Evolutionary conservation across 2,113 vertebrate genomes (phyloP).

Genomic region (Neodon shergylaensis): DNA sequence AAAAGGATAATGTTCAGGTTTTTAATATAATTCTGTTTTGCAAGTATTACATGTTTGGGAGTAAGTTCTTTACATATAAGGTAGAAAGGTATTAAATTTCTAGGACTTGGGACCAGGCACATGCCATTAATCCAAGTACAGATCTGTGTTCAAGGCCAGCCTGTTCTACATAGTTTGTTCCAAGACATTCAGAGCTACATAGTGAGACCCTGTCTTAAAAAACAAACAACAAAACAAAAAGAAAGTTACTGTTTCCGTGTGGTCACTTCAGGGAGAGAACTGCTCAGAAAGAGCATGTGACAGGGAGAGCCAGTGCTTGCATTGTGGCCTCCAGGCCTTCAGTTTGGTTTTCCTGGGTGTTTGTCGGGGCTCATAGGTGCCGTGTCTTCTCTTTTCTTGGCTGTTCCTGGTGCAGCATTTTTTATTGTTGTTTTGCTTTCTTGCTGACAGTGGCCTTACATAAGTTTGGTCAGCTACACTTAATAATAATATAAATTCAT

Average conservation of each 20-base stretch:
- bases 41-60: conserved; percentile 4
- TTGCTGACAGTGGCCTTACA: background rate
- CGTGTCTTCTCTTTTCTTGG: background rate
- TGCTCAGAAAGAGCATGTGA: background rate
- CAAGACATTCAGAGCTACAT: background rate
- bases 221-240: background rate
- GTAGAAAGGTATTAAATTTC: background rate
- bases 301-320: background rate
- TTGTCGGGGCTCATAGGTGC: background rate
- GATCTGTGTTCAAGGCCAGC: background rate
- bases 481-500: conserved; percentile 10
- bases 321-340: background rate
- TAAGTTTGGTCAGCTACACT: conserved; percentile 17
- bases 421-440: background rate
- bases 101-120: background rate
- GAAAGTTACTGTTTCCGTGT: background rate
- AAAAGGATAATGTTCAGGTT: conserved; percentile 1
- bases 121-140: background rate
- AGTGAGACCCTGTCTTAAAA: background rate
- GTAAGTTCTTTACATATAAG: conserved; percentile 37
- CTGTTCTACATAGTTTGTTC: background rate
- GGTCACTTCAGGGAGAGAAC: background rate
- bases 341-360: conserved; percentile 1
- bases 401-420: conserved; percentile 2
- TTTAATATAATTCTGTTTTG: conserved; percentile 14